Percentiles rank a stretch among this genome's conserved stretches.
These are phyloP conservation scores for Oscheius onirici DNA, from an alignment of 2,888 invertebrate species.

Conservation along the genomic window DNA sequence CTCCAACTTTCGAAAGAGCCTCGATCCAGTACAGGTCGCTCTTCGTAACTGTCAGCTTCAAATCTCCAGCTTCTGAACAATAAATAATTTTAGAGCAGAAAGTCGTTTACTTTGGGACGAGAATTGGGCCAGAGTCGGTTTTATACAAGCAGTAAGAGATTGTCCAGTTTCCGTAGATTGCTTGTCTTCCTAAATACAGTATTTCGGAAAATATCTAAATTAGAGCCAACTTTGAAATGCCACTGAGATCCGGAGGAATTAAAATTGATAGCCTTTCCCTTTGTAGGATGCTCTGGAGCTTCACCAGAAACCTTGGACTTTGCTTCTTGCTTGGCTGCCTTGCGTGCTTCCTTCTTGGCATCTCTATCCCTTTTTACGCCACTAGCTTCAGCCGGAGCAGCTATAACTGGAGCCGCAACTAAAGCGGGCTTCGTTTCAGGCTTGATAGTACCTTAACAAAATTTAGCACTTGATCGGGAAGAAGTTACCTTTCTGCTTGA, in stretches of 20 bases:
- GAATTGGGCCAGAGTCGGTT: slow-evolving; percentile 32
- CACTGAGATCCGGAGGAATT: background rate
- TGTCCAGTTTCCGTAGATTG: slow-evolving; percentile 46
- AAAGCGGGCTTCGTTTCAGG: background rate
- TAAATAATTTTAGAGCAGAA: background rate
- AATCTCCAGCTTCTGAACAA: slow-evolving; percentile 33
- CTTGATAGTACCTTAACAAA: background rate
- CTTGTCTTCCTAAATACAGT: slow-evolving; percentile 39
- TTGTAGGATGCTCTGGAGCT: slow-evolving; percentile 18
- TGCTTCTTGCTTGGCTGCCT: slow-evolving; percentile 51
- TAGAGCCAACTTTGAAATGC: too few relatives aligned
- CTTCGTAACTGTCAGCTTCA: slow-evolving; percentile 33
- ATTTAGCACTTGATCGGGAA: background rate
- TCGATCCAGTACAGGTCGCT: slow-evolving; percentile 44
- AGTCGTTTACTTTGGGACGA: slow-evolving; percentile 25
- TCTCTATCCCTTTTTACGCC: slow-evolving; percentile 31
- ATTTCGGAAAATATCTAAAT: background rate
- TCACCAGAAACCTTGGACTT: slow-evolving; percentile 39
- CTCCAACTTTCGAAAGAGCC: slow-evolving; percentile 39
- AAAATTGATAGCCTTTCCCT: slow-evolving; percentile 1
- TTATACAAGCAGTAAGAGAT: slow-evolving; percentile 48
- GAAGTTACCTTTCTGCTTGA: slow-evolving; percentile 23
- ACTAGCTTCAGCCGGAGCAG: background rate
- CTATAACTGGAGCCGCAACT: background rate
- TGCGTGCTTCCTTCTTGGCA: slow-evolving; percentile 35